Evolutionary conservation across 1,140 invertebrate genomes (phyloP), one percentile per base, ranked within the genome.

Genomic region (Dinothrombium tinctorium): DNA sequence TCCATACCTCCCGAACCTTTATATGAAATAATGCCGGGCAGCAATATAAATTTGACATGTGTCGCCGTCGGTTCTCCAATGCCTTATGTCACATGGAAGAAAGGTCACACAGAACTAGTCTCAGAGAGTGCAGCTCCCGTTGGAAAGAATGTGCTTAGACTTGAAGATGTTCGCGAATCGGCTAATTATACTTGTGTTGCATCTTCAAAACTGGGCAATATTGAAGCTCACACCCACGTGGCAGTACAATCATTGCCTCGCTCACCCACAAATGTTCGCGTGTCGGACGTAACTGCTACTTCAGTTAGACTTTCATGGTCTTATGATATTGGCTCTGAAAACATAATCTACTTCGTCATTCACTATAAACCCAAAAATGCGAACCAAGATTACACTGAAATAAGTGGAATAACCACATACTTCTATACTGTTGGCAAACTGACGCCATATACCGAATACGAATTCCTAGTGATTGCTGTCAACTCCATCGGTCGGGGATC

Each of bases 11-110:
- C 87, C 14, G 73, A 80, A 21, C 54, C 69, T 8, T 56, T 74
- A 17, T 76, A 70, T 38, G 81, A 90, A 56, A 84, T 96, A 21
- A 81, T 80, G 71, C 63, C 86, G 12, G 84, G 84, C 6, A 73
- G 73, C 0, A 74, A 74, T 51, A 61, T 95, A 33, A 95, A 90
- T 57, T 62, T 98, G 33, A 89, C 84, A 29, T 96, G 92, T 56
- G 83, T 95, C 11, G 92, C 89, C 12, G 75, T 83, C 6, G 90
- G 92, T 0, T 83, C 89, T 0, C 92, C 92, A 0, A 92, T 95
- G 84, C 92, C 92, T 0, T 76, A 72, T 50, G 86, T 98, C 35
- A 89, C 83, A 59, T 98, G 87, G 87, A 71, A 77, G 42, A 79
- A 82, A 60, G 84, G 76, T 54, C 70, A 69, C 4, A 69, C 70